These are phyloP conservation scores for Podarcis siculus DNA, from an alignment of 2,797 vertebrate species.

Conservation along the genomic window DNA sequence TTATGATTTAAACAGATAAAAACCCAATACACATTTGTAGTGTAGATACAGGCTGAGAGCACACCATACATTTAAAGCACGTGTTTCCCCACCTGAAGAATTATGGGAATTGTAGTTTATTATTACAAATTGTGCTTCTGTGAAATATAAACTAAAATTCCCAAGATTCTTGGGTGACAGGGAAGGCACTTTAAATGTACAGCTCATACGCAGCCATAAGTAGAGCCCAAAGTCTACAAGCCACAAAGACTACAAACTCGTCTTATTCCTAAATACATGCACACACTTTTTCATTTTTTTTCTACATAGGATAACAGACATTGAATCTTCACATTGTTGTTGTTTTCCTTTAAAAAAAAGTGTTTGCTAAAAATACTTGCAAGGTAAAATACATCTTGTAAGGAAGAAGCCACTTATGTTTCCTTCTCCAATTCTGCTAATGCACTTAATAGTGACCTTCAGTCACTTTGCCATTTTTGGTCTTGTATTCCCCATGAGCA, in stretches of 20 bases:
- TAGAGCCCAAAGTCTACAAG: too few relatives aligned
- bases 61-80: too few relatives aligned
- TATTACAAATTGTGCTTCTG: too few relatives aligned
- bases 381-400: slow-evolving; percentile 49
- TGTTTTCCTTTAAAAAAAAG: background rate
- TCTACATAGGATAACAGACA: background rate
- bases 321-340: background rate
- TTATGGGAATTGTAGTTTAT: too few relatives aligned
- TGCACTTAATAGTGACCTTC: slow-evolving; percentile 60
- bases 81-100: too few relatives aligned
- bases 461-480: slow-evolving; percentile 54
- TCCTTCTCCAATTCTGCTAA: slow-evolving; percentile 2
- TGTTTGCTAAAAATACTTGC: slow-evolving; percentile 12
- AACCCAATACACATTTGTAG: background rate
- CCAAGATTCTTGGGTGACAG: too few relatives aligned
- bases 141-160: too few relatives aligned
- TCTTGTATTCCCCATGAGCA: slow-evolving; percentile 46
- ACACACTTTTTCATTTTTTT: background rate
- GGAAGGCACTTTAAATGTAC: too few relatives aligned
- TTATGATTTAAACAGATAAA: background rate
- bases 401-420: background rate
- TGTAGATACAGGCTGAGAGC: too few relatives aligned
- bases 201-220: too few relatives aligned
- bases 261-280: background rate
- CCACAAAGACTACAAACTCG: background rate